A percentile compares a stretch with the other conserved stretches of the same genome.
These are phyloP conservation scores for Paramormyrops hopkinsi DNA, from an alignment of 2,797 vertebrate species.

Conservation along the genomic window DNA sequence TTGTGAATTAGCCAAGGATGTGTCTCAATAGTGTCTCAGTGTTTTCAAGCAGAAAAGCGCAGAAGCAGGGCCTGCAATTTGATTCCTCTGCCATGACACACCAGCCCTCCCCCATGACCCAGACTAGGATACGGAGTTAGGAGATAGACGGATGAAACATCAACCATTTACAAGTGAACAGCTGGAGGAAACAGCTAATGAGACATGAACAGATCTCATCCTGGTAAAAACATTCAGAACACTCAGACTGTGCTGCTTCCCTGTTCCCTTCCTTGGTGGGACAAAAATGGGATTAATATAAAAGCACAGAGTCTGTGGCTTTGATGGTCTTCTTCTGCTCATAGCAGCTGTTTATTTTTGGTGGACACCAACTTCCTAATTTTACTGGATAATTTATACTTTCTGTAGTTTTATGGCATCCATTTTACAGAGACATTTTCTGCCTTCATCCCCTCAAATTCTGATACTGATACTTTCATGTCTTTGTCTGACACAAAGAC, in stretches of 20 bases:
- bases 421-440: background rate
- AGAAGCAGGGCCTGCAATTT: background rate
- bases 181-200: background rate
- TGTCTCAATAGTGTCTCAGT: background rate
- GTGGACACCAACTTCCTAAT: conserved; percentile 5
- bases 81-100: background rate
- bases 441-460: background rate
- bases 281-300: conserved; percentile 46
- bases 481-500: background rate
- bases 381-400: background rate
- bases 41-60: background rate
- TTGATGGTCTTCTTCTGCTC: conserved; percentile 33
- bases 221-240: conserved; percentile 4
- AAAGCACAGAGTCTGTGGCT: conserved; percentile 32
- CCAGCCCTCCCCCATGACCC: background rate
- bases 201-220: conserved; percentile 9
- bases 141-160: background rate
- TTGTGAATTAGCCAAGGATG: background rate
- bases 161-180: background rate
- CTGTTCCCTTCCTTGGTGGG: conserved; percentile 27
- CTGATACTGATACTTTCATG: background rate
- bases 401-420: background rate
- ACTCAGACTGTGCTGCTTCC: background rate
- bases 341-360: conserved; percentile 49
- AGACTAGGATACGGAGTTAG: background rate